Evolutionary conservation across 2,888 invertebrate genomes (phyloP).

Genomic region (Lapara coniferarum): DNA sequence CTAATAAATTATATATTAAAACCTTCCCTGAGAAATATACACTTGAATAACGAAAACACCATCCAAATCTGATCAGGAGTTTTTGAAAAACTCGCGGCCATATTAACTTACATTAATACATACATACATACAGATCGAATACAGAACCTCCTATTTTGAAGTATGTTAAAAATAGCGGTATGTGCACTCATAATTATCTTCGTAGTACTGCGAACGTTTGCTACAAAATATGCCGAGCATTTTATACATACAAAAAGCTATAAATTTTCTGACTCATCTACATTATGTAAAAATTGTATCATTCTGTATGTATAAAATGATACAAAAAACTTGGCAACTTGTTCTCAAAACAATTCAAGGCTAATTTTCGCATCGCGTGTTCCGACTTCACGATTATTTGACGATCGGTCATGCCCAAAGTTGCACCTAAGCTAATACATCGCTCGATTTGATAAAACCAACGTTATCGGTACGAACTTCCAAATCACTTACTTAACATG

Average conservation of each 20-base stretch:
- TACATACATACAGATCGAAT: no score
- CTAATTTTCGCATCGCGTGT: constrained; percentile 24
- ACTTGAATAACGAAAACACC: no score
- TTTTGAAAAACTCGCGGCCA: no score
- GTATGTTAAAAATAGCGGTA: no score
- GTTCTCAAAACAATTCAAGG: constrained; percentile 23
- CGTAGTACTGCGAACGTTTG: background rate
- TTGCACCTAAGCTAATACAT: constrained; percentile 19
- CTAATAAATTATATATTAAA: no score
- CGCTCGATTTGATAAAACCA: constrained; percentile 19
- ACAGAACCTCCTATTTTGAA: no score
- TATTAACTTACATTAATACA: no score
- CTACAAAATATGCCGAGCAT: background rate
- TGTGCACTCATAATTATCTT: no score
- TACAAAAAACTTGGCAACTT: constrained; percentile 14
- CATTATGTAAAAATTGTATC: background rate
- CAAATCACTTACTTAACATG: constrained; percentile 19
- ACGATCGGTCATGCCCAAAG: constrained; percentile 22
- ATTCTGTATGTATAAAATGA: background rate
- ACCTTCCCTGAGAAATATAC: no score
- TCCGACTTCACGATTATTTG: constrained; percentile 22
- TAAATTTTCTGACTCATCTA: background rate
- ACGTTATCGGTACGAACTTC: constrained; percentile 20
- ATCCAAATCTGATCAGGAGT: no score
- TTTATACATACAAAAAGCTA: background rate